phyloP scores from a whole-genome alignment of 2,888 invertebrate genomes.

The Dynastes hyllus region DNA sequence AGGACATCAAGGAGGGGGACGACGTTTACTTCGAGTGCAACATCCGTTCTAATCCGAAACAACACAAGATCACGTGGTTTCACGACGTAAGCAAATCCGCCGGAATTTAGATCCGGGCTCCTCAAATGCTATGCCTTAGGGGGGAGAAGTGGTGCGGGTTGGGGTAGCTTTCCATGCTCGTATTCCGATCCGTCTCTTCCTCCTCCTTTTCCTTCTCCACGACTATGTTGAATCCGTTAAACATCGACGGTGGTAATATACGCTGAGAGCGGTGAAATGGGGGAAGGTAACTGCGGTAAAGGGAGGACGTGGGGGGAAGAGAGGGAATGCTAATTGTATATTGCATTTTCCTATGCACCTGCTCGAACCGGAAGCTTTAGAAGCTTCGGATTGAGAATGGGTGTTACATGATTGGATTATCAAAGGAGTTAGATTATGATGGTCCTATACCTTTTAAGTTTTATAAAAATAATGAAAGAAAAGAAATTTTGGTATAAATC shows the following conservation, averaged over 20 bases:
- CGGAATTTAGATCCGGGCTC: constrained; percentile 1
- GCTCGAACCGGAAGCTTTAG: background rate
- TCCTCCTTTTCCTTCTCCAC: background rate
- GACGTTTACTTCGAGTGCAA: constrained; percentile 88
- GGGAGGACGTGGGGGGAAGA: background rate
- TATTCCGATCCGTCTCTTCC: background rate
- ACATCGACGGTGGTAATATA: no score
- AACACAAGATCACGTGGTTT: constrained; percentile 85
- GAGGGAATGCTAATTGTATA: background rate
- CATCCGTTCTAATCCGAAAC: constrained; percentile 83
- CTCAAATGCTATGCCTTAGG: background rate
- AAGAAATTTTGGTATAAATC: no score
- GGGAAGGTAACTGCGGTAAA: background rate
- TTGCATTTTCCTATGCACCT: constrained; percentile 10
- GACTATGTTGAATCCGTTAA: no score
- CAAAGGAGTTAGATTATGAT: background rate
- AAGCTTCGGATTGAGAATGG: background rate
- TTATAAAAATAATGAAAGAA: no score
- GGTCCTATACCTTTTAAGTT: no score
- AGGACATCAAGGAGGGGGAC: constrained; percentile 86
- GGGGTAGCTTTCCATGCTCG: no score
- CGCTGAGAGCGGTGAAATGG: background rate
- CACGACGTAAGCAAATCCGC: constrained; percentile 78
- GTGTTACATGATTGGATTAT: background rate
- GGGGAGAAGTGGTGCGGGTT: background rate